Percentiles rank a stretch among this genome's conserved stretches.
Evolutionary conservation across 2,888 invertebrate species (phyloP).

Genomic region (Sthenelais limicola): DNA sequence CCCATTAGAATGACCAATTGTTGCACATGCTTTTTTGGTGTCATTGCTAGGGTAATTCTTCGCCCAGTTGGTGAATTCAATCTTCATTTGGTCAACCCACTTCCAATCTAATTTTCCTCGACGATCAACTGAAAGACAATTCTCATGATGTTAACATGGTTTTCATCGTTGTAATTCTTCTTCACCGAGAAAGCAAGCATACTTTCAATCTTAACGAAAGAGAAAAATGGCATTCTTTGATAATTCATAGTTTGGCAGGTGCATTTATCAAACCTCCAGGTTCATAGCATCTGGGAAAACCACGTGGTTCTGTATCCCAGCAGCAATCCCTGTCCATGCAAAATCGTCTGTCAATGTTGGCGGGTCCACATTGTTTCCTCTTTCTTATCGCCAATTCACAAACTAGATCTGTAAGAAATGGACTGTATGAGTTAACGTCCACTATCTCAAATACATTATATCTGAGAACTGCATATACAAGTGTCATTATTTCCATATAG

Average conservation of each 20-base stretch:
- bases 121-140: not conserved
- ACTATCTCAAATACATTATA: too few species aligned
- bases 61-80: slow-evolving; percentile 14
- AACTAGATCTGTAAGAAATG: not conserved
- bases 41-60: not conserved
- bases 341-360: not conserved
- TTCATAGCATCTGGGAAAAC: not conserved
- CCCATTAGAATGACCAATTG: not conserved
- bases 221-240: not conserved
- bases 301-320: not conserved
- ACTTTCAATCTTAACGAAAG: too few species aligned
- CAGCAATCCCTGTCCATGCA: slow-evolving; percentile 20
- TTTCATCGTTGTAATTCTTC: too few species aligned
- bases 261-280: not conserved
- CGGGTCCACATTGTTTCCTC: not conserved
- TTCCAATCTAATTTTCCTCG: slow-evolving; percentile 2
- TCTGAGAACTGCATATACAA: too few species aligned
- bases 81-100: not conserved
- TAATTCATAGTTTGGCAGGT: not conserved
- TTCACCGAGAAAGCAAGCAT: too few species aligned
- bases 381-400: not conserved
- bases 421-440: too few species aligned
- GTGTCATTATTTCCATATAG: too few species aligned
- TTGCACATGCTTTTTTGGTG: not conserved
- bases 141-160: too few species aligned